Evolutionary conservation across 2,797 vertebrate genomes (phyloP).

Genomic region (Austrolebias charrua): DNA sequence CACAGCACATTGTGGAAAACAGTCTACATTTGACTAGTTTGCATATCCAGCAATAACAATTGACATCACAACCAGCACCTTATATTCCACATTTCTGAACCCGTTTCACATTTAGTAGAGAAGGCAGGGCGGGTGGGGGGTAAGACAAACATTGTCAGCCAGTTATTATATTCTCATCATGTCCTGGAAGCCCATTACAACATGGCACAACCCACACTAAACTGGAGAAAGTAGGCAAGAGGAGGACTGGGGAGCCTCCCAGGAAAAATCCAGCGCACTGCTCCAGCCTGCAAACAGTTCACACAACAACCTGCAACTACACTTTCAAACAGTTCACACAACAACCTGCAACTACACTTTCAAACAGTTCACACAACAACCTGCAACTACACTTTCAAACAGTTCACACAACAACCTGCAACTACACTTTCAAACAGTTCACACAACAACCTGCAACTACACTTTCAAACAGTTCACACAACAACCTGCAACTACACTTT

Average conservation of each 20-base stretch:
- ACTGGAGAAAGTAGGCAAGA: slow-evolving; percentile 59
- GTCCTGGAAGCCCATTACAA: slow-evolving; percentile 76
- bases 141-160: slow-evolving; percentile 76
- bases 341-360: slow-evolving; percentile 55
- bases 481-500: slow-evolving; percentile 55
- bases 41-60: slow-evolving; percentile 84
- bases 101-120: slow-evolving; percentile 66
- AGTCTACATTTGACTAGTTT: slow-evolving; percentile 78
- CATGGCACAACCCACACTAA: slow-evolving; percentile 69
- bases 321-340: slow-evolving; percentile 56
- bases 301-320: slow-evolving; percentile 54
- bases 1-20: slow-evolving; percentile 79
- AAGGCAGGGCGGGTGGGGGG: slow-evolving; percentile 54
- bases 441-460: no score
- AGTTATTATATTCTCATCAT: slow-evolving; percentile 79
- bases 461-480: slow-evolving; percentile 52
- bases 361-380: slow-evolving; percentile 54
- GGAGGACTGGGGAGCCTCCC: slow-evolving; percentile 40
- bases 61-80: slow-evolving; percentile 80
- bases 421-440: slow-evolving; percentile 53
- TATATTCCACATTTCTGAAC: slow-evolving; percentile 76
- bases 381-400: slow-evolving; percentile 50
- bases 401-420: slow-evolving; percentile 56
- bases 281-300: slow-evolving; percentile 51
- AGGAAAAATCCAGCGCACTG: slow-evolving; percentile 39